Percentiles rank a stretch among this genome's conserved stretches.
Conservation (phyloP, 2,888 invertebrate genomes). For the Eristalis pertinax region DNA sequence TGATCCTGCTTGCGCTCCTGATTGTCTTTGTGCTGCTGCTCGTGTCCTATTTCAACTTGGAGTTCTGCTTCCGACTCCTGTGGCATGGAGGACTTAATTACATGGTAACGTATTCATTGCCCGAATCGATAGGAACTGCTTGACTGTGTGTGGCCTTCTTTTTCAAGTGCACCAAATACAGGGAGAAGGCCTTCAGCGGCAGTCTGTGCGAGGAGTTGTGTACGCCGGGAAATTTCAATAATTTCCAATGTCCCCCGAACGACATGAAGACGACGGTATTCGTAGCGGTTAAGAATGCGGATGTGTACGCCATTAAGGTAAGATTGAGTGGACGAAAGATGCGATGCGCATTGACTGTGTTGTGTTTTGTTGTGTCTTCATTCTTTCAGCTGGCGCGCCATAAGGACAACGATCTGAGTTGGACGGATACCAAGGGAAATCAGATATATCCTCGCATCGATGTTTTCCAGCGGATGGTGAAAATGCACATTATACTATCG, state of each 20-base stretch:
- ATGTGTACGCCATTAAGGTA: conserved; percentile 79
- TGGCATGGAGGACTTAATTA: conserved; percentile 78
- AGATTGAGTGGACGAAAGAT: conserved; percentile 23
- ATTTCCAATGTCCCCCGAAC: conserved; percentile 79
- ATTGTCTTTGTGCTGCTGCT: conserved; percentile 76
- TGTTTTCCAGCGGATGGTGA: conserved; percentile 80
- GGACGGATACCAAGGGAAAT: conserved; percentile 77
- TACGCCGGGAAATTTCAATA: conserved; percentile 76
- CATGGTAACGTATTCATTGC: conserved; percentile 76
- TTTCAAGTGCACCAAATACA: conserved; percentile 78
- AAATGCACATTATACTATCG: conserved; percentile 78
- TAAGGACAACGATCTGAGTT: conserved; percentile 78
- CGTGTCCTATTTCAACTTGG: conserved; percentile 79
- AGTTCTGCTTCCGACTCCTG: conserved; percentile 79
- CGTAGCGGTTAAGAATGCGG: conserved; percentile 79
- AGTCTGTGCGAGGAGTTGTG: conserved; percentile 79
- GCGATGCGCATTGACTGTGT: neutral
- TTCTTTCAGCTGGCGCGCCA: conserved; percentile 77
- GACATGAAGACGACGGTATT: conserved; percentile 79
- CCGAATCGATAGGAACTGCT: neutral
- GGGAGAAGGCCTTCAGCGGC: conserved; percentile 78
- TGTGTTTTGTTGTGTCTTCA: conserved; percentile 2
- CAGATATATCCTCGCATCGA: conserved; percentile 78
- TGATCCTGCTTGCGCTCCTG: conserved; percentile 76
- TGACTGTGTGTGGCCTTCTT: neutral